Percentiles rank a stretch among this genome's conserved stretches.
Conservation (phyloP, 2,888 invertebrate species). For the Seira ritae region DNA sequence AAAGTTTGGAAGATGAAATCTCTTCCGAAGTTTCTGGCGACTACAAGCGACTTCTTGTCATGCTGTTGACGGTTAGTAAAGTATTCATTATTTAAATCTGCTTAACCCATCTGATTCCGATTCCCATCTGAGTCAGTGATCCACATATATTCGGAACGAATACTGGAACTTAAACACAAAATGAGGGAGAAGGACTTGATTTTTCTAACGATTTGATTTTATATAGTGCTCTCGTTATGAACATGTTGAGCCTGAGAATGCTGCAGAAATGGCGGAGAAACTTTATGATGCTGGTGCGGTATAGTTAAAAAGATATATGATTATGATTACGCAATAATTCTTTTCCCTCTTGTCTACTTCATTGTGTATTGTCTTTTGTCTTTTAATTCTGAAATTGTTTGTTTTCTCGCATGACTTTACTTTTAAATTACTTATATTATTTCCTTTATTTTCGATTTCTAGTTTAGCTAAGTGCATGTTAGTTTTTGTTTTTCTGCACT, state of each 20-base stretch:
- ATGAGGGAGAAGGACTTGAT: no score
- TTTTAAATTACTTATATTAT: slow-evolving; percentile 4
- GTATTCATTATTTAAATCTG: background rate
- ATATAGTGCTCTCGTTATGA: slow-evolving; percentile 78
- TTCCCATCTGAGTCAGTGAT: background rate
- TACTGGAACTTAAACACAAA: background rate
- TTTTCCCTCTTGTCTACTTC: slow-evolving; percentile 9
- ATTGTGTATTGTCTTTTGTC: slow-evolving; percentile 12
- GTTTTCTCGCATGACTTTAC: background rate
- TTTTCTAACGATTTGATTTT: background rate
- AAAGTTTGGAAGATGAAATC: slow-evolving; percentile 83
- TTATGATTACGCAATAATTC: background rate
- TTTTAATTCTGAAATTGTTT: no score
- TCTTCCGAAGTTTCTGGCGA: slow-evolving; percentile 87
- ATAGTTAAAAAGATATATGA: no score
- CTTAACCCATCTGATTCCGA: background rate
- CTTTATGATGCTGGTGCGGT: slow-evolving; percentile 81
- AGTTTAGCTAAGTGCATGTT: no score
- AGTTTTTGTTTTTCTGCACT: no score
- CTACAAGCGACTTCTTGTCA: slow-evolving; percentile 85
- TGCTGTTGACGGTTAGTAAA: slow-evolving; percentile 81
- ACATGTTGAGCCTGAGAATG: slow-evolving; percentile 81
- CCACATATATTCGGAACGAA: no score
- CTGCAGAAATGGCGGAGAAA: slow-evolving; percentile 84
- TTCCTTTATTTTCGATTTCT: no score